Base-by-base conservation (phyloP, 1,140 invertebrate genomes). In the Trissolcus basalis region DNA sequence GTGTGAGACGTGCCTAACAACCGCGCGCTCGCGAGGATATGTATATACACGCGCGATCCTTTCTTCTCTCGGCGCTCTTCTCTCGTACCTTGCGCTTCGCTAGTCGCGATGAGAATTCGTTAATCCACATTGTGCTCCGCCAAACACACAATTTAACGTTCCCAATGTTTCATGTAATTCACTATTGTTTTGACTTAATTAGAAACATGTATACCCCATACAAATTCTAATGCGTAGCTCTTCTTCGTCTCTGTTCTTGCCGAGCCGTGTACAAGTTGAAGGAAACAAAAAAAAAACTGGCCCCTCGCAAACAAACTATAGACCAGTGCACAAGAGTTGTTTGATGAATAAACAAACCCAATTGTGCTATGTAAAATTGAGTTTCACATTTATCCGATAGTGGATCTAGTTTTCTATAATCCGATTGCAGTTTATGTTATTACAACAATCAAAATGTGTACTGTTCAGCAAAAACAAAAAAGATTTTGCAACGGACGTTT, bases 1-100 rank as follows among this genome's bases (percentile, higher is more conserved):
- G 70, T 74, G 76, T 60, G 71, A 78, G 77, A 71, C 77, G 70
- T 71, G 61, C 60, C 69, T 72, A 73, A 78, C 76, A 78, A 78
- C 75, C 60, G 35, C 64, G 44, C 51, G n/a, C 35, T n/a, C n/a
- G n/a, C n/a, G n/a, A n/a, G 35, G 43, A 71, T 71, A 64, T 50
- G 50, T 36, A 51, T 36, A 16, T 71, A 49, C 47, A 33, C 53
- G 49, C 47, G 49, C 41, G 53, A 69, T 78, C 67, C 55, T 72
- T 68, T 71, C 49, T 64, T 77, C 69, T 47, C 41, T 48, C 47
- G 9, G 44, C 33, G 49, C 60, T 77, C 67, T 65, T 56, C 59
- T 69, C n/a, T n/a, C n/a, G n/a, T n/a, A 59, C 44, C 60, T 59
- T 64, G 61, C 51, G 47, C 51, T 61, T 67, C 64, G 43, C 59